phyloP scores from a whole-genome alignment of 2,797 vertebrate species.

The Rallus crepitans region DNA sequence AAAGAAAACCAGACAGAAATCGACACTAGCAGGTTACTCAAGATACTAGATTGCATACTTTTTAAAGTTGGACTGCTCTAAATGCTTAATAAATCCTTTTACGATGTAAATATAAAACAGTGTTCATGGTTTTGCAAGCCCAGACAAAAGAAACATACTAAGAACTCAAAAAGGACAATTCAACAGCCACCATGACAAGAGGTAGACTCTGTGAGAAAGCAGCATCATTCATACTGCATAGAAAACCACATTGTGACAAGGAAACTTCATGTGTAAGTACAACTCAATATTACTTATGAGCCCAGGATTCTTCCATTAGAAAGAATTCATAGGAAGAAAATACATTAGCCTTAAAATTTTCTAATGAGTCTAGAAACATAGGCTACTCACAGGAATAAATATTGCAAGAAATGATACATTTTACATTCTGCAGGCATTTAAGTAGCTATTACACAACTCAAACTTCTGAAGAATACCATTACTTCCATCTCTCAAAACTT shows the following conservation, averaged over 20 bases:
- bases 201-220: background rate
- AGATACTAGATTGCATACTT: background rate
- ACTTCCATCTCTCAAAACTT: background rate
- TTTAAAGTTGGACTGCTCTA: background rate
- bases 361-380: background rate
- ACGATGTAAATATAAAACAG: background rate
- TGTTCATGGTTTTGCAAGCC: background rate
- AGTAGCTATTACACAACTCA: background rate
- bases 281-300: background rate
- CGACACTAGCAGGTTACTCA: background rate
- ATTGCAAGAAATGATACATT: background rate
- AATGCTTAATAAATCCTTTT: background rate
- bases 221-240: background rate
- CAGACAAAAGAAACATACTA: background rate
- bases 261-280: background rate
- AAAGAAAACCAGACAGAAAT: conserved; percentile 52
- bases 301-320: background rate
- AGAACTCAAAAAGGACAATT: background rate
- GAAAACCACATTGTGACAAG: background rate
- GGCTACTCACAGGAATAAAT: background rate
- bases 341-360: background rate
- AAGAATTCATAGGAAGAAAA: background rate
- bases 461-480: background rate
- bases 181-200: background rate
- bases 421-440: background rate